Conservation (phyloP, 2,888 invertebrate species). For the Ceriagrion tenellum region DNA sequence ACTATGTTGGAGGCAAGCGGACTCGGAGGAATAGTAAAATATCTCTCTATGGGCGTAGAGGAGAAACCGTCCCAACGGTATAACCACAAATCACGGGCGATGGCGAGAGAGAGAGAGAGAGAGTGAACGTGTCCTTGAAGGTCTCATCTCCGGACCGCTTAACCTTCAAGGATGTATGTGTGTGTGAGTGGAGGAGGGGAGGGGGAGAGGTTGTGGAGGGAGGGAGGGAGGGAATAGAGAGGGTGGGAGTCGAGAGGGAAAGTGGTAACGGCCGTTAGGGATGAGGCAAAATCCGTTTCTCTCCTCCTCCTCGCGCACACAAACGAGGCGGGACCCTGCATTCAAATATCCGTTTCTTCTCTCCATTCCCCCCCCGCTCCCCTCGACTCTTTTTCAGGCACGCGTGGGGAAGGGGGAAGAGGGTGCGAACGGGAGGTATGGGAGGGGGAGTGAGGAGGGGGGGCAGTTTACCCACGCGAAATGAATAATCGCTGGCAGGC, state of each 20-base stretch:
- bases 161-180: constrained; percentile 1
- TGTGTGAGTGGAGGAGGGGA: neutral
- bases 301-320: neutral
- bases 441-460: neutral
- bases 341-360: constrained; percentile 30
- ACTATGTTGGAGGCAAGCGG: neutral
- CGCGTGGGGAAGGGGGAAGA: neutral
- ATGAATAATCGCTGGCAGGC: neutral
- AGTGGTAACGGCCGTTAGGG: neutral
- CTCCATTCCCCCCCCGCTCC: neutral
- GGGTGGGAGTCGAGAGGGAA: neutral
- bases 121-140: neutral
- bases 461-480: neutral
- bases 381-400: neutral
- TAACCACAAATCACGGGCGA: constrained; percentile 41
- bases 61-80: constrained; percentile 33
- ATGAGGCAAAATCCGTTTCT: constrained; percentile 21
- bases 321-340: neutral
- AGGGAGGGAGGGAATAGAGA: neutral
- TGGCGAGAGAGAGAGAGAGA: neutral
- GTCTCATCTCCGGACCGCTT: constrained; percentile 5
- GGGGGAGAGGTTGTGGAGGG: neutral
- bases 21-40: neutral
- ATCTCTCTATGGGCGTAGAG: neutral
- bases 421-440: no score